Percentiles rank a stretch among this genome's conserved stretches.
phyloP scores from a whole-genome alignment of 1,140 invertebrate species.

The Bombus difficillimus region DNA sequence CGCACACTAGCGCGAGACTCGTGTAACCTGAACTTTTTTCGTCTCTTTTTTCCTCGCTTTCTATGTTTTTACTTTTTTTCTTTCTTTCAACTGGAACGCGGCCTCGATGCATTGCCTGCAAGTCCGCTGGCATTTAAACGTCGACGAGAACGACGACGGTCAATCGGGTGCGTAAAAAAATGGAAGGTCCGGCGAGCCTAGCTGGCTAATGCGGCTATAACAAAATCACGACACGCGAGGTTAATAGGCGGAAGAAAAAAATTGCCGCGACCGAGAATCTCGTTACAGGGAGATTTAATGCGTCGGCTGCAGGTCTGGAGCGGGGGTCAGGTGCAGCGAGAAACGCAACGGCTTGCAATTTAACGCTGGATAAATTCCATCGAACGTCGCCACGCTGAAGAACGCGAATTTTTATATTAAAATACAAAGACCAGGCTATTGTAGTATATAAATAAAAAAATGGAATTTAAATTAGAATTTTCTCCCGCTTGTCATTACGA shows the following conservation, averaged over 20 bases:
- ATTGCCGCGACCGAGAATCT: not conserved
- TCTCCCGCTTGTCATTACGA: too few relatives aligned
- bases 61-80: not conserved
- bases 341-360: not conserved
- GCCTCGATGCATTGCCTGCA: not conserved
- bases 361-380: not conserved
- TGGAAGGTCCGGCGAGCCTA: not conserved
- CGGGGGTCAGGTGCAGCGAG: not conserved
- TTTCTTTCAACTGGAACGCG: not conserved
- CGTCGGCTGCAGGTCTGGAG: not conserved
- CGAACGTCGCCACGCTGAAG: not conserved
- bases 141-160: not conserved
- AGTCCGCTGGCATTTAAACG: not conserved
- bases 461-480: too few relatives aligned
- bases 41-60: not conserved
- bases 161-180: not conserved
- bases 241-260: conserved; percentile 18
- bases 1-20: not conserved
- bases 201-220: not conserved
- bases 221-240: not conserved
- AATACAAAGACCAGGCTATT: too few relatives aligned
- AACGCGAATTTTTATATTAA: not conserved
- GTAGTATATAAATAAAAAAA: too few relatives aligned
- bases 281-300: not conserved
- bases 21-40: not conserved